Evolutionary conservation across 2,113 vertebrate species (phyloP), one percentile per base, ranked within the genome.

Genomic region (Bungarus multicinctus): DNA sequence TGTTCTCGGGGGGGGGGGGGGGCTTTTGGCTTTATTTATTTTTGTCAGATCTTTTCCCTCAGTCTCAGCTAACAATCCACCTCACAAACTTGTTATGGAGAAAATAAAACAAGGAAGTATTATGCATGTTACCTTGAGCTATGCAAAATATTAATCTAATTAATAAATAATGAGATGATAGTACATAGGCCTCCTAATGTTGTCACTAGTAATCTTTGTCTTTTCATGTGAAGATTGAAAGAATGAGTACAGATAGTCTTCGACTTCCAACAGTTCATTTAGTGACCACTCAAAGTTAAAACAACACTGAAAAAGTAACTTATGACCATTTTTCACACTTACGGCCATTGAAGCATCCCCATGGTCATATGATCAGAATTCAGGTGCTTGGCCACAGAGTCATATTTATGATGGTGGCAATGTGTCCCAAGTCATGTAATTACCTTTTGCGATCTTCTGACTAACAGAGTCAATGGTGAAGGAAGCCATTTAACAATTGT

Each of bases 1-100:
- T 0, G 8, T 50, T 50, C 47, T 50, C 8, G 5, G 3, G 3
- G 47, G 8, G 8, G 1, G 0, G 47, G 8, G 47, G 8, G 1
- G 8, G 8, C 47, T 10, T 50, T 50, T 50, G 47, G 47, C 47
- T 50, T 50, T 8, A 50, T 27, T 90, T 81, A 43, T 43, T 81
- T 39, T 81, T 34, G 43, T 39, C 34, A 10, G 7, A 43, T 81
- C 7, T 43, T 81, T 81, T 81, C 20, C 7, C 34, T 22, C 74
- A 22, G 18, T 43, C 18, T 81, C 34, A 39, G 69, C 18, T 20
- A 16, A 81, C 7, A 39, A 39, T 7, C 18, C 10, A 30, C 58
- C 27, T 64, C 58, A 64, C 58, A 64, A 25, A 30, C 69, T 74
- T 74, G 69, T 81, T 22, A 18, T 81, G n/a, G 69, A 18, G n/a